Base-by-base conservation (phyloP, 2,888 invertebrate genomes). In the Adela reaumurella region DNA sequence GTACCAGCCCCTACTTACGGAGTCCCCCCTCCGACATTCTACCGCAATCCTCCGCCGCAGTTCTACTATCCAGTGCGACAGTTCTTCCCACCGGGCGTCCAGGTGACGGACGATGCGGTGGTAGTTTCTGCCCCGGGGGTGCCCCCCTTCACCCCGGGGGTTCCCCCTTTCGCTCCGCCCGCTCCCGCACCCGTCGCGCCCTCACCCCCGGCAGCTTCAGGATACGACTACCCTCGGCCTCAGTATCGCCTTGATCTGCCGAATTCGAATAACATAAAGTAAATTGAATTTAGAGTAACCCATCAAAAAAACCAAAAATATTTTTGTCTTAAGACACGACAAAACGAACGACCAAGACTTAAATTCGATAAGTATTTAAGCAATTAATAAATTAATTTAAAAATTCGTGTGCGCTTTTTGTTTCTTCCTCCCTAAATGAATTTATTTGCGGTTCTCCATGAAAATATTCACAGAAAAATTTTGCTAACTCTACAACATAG, bases 121-220 rank as follows among this genome's bases (percentile, higher is more conserved):
- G 77, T 78, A 47, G 67, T 78, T 52, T 78, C 78, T 0, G 73
- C 78, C 11, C 78, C 74, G 2, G 67, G 70, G 43, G 73, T 72
- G 48, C 68, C 74, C 2, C 60, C 70, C 35, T 43, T 45, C 14
- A 47, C 43, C 19, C 45, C 45, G 8, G 55, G 50, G 3, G 59
- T 62, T 2, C 18, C 42, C 19, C 59, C 59, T 49, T 62, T 62
- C 2, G 57, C 57, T 14, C 61, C 52, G n/a, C 63, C 62, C 3
- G 51, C 56, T 14, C 63, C 64, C 17, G 54, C 54, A 24, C 65
- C 62, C 17, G 52, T 50, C n/a, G 58, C 60, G 14, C 41, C 49
- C 8, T 41, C 49, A 3, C 61, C 58, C 17, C 62, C 62, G 1
- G 53, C 55, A 3, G 58, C 64, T 10, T 74, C 47, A 17, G 54